Conservation (phyloP, 2,888 invertebrate species). For the Tiphia femorata region DNA sequence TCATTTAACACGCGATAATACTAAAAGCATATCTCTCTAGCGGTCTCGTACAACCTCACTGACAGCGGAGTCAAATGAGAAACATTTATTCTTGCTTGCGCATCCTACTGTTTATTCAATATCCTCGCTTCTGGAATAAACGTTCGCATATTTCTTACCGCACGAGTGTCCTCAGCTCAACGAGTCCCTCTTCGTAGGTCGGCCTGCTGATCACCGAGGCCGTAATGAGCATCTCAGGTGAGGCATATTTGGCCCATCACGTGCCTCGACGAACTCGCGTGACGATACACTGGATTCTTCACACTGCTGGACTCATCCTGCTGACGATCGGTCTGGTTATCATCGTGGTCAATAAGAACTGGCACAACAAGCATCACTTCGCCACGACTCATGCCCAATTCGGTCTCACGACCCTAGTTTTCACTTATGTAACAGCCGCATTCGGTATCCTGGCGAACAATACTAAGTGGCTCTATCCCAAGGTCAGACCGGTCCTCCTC, state of each 20-base stretch:
- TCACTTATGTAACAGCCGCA: constrained; percentile 39
- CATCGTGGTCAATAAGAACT: constrained; percentile 53
- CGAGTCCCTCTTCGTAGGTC: too few species aligned
- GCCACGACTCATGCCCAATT: constrained; percentile 53
- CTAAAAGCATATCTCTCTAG: too few species aligned
- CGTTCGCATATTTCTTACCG: constrained; percentile 3
- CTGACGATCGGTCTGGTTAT: constrained; percentile 54
- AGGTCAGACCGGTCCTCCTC: constrained; percentile 53
- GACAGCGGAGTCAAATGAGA: too few species aligned
- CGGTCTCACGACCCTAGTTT: constrained; percentile 54
- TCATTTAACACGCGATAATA: too few species aligned
- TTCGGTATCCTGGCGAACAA: constrained; percentile 60
- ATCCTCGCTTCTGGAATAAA: too few species aligned
- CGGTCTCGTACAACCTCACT: too few species aligned
- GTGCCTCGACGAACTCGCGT: constrained; percentile 49
- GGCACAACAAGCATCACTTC: constrained; percentile 45
- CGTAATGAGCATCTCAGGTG: constrained; percentile 61
- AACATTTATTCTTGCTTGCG: too few species aligned
- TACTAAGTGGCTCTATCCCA: constrained; percentile 58
- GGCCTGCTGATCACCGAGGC: constrained; percentile 57
- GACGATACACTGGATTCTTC: constrained; percentile 61
- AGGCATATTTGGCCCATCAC: constrained; percentile 49
- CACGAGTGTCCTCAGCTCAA: too few species aligned
- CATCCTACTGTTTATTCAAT: too few species aligned
- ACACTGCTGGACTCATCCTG: constrained; percentile 50